These are phyloP conservation scores for Chelmon rostratus DNA, from an alignment of 2,797 vertebrate genomes.

Conservation along the genomic window DNA sequence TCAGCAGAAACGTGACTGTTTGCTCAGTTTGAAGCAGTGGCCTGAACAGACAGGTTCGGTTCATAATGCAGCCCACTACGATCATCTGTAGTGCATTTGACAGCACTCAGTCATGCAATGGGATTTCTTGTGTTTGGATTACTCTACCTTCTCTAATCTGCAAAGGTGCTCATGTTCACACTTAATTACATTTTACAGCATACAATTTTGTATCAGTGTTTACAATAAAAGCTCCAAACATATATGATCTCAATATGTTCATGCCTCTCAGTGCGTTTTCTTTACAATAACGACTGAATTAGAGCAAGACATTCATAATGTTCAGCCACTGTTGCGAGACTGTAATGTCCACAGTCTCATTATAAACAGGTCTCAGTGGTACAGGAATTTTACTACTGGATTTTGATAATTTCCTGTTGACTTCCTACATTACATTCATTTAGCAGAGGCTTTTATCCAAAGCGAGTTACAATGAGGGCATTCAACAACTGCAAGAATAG, in stretches of 20 bases:
- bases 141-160: not conserved
- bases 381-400: not conserved
- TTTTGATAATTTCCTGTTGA: not conserved
- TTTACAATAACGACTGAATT: not conserved
- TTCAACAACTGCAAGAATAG: not conserved
- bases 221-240: not conserved
- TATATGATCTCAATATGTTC: not conserved
- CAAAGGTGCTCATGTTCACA: not conserved
- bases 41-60: not conserved
- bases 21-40: not conserved
- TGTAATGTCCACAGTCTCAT: not conserved
- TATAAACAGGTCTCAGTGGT: not conserved
- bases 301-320: not conserved
- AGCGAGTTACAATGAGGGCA: not conserved
- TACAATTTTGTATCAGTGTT: too few relatives aligned
- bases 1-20: constrained; percentile 11
- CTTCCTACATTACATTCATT: not conserved
- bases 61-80: not conserved
- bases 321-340: not conserved
- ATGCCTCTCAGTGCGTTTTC: not conserved
- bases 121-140: not conserved
- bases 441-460: not conserved
- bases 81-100: not conserved
- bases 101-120: too few relatives aligned
- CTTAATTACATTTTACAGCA: not conserved